A percentile compares a stretch with the other conserved stretches of the same genome.
These are phyloP conservation scores for Idaea aversata DNA, from an alignment of 2,888 invertebrate genomes.

Conservation along the genomic window DNA sequence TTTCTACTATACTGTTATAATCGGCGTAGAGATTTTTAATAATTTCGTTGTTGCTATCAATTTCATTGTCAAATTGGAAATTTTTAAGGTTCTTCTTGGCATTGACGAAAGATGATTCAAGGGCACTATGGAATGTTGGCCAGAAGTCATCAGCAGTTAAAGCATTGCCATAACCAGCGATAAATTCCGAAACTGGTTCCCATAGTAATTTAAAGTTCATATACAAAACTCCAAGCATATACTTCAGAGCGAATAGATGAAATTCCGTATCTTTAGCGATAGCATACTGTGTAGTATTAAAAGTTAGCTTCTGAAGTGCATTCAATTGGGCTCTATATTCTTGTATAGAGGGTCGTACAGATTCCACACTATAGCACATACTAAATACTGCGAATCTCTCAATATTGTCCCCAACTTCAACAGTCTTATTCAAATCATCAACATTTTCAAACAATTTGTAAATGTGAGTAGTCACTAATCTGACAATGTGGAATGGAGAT, in stretches of 20 bases:
- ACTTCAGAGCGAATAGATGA: conserved; percentile 85
- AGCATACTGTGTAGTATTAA: conserved; percentile 80
- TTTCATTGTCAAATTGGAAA: conserved; percentile 59
- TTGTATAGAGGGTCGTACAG: conserved; percentile 85
- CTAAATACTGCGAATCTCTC: conserved; percentile 82
- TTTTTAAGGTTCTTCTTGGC: conserved; percentile 59
- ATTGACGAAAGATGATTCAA: conserved; percentile 76
- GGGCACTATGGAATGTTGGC: conserved; percentile 82
- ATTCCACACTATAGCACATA: conserved; percentile 86
- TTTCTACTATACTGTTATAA: conserved; percentile 72
- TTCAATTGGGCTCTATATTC: conserved; percentile 90
- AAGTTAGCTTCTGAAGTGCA: conserved; percentile 86
- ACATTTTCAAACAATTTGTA: conserved; percentile 84
- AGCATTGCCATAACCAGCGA: conserved; percentile 86
- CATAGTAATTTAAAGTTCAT: conserved; percentile 94
- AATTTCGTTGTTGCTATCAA: conserved; percentile 50
- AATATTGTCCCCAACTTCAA: conserved; percentile 45
- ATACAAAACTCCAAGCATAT: conserved; percentile 90
- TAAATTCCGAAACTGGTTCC: conserved; percentile 89
- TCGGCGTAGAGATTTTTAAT: conserved; percentile 57
- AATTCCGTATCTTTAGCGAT: conserved; percentile 80
- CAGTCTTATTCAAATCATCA: conserved; percentile 67
- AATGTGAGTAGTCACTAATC: conserved; percentile 85
- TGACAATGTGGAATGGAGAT: conserved; percentile 85
- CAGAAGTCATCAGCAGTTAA: conserved; percentile 84